A percentile compares a stretch with the other conserved stretches of the same genome.
Conservation (phyloP, 1,140 invertebrate species). For the Meloidogyne floridensis region DNA sequence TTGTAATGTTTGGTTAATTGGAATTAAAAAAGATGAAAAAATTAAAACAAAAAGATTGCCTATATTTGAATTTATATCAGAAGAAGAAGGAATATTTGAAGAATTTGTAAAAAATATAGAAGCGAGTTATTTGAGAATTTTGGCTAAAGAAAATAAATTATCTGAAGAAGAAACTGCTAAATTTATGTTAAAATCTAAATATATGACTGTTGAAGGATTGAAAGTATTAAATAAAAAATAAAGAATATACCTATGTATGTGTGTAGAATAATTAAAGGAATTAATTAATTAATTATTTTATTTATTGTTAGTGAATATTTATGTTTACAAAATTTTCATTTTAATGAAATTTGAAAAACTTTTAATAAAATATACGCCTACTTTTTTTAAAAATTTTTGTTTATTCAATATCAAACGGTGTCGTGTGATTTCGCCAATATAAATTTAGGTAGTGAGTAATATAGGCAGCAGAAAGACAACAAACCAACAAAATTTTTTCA, state of each 20-base stretch:
- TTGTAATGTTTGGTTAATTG: slow-evolving; percentile 1
- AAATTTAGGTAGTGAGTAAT: no score
- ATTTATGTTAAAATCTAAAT: background rate
- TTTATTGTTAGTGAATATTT: no score
- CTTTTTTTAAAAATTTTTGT: no score
- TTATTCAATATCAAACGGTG: no score
- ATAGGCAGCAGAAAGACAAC: no score
- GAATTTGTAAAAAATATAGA: background rate
- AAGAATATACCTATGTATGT: no score
- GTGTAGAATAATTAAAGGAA: background rate
- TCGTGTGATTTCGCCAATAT: no score
- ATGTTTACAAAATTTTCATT: no score
- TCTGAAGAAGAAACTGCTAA: background rate
- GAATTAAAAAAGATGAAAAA: background rate
- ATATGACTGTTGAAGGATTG: background rate
- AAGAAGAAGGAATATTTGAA: background rate
- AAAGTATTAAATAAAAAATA: background rate
- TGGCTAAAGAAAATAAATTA: background rate
- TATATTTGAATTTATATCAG: background rate
- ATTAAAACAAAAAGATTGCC: background rate
- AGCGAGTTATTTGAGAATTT: background rate
- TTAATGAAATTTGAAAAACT: no score
- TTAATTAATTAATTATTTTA: no score
- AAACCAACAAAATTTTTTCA: no score
- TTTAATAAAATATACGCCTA: no score